A percentile compares a stretch with the other conserved stretches of the same genome.
Evolutionary conservation across 1,140 invertebrate genomes (phyloP).

Genomic region (Monochamus saltuarius): DNA sequence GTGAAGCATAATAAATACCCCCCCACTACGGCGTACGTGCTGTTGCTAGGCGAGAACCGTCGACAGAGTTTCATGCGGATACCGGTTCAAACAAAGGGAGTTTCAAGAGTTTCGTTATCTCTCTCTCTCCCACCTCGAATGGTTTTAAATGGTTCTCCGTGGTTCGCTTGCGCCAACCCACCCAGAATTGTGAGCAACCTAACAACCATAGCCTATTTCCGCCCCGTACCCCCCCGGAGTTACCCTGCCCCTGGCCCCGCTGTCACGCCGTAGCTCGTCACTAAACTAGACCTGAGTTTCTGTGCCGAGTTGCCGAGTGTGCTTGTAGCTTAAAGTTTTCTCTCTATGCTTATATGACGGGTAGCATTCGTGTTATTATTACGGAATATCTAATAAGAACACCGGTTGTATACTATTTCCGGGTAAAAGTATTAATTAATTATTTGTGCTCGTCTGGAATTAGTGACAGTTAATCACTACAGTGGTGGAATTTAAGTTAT

Average conservation of each 20-base stretch:
- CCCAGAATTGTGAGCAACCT: conserved; percentile 1
- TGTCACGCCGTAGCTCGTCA: conserved; percentile 4
- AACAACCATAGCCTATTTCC: conserved; percentile 25
- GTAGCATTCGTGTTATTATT: background rate
- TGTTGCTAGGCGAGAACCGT: conserved; percentile 27
- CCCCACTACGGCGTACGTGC: conserved; percentile 9
- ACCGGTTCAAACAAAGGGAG: conserved; percentile 35
- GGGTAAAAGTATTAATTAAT: conserved; percentile 9
- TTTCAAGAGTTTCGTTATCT: conserved; percentile 32
- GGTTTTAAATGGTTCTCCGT: conserved; percentile 37
- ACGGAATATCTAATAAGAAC: conserved; percentile 4
- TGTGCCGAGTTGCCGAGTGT: conserved; percentile 9
- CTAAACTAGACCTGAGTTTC: conserved; percentile 18
- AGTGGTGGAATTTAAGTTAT: conserved; percentile 14
- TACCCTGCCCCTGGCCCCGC: conserved; percentile 12
- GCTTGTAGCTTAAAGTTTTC: conserved; percentile 17
- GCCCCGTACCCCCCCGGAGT: conserved; percentile 7
- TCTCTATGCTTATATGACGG: background rate
- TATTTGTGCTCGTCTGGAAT: conserved; percentile 10
- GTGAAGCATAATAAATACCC: conserved; percentile 10
- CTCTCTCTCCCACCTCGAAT: conserved; percentile 14
- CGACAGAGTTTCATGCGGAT: conserved; percentile 21
- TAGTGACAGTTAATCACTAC: conserved; percentile 20
- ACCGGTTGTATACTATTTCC: conserved; percentile 1
- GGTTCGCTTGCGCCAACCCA: conserved; percentile 35